Conservation (phyloP, 2,113 vertebrate species). For the Seriola aureovittata region DNA sequence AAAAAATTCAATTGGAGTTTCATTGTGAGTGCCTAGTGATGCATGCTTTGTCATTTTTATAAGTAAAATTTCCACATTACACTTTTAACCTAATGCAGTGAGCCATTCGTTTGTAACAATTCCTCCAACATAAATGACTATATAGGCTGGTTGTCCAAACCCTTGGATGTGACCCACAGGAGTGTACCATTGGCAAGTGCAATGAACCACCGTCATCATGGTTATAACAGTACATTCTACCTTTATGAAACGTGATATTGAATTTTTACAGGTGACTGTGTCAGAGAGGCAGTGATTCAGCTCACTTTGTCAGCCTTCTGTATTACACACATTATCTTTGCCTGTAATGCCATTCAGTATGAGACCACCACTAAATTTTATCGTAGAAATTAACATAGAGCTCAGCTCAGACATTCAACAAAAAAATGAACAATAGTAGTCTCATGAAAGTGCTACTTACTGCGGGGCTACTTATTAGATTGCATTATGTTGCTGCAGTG, state of each 20-base stretch:
- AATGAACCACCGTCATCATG: too few species aligned
- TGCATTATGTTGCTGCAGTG: background rate
- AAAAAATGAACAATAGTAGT: background rate
- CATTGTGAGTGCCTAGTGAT: too few species aligned
- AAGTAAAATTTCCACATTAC: too few species aligned
- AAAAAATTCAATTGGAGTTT: too few species aligned
- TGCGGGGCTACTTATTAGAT: background rate
- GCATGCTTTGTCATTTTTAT: too few species aligned
- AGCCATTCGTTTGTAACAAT: too few species aligned
- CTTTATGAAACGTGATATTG: background rate
- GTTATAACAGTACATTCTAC: background rate
- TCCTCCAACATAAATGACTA: too few species aligned
- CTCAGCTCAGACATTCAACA: background rate
- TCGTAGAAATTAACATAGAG: conserved; percentile 12
- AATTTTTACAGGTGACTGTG: background rate
- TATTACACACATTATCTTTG: background rate
- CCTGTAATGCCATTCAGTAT: conserved; percentile 1
- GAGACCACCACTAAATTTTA: background rate
- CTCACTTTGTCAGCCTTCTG: background rate
- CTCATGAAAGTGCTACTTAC: background rate
- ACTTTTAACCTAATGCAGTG: too few species aligned
- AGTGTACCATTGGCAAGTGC: too few species aligned
- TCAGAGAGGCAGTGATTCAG: background rate
- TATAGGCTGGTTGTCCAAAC: too few species aligned
- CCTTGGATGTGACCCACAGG: too few species aligned